Evolutionary conservation across 2,113 vertebrate genomes (phyloP).

Genomic region (Aplodontia rufa): DNA sequence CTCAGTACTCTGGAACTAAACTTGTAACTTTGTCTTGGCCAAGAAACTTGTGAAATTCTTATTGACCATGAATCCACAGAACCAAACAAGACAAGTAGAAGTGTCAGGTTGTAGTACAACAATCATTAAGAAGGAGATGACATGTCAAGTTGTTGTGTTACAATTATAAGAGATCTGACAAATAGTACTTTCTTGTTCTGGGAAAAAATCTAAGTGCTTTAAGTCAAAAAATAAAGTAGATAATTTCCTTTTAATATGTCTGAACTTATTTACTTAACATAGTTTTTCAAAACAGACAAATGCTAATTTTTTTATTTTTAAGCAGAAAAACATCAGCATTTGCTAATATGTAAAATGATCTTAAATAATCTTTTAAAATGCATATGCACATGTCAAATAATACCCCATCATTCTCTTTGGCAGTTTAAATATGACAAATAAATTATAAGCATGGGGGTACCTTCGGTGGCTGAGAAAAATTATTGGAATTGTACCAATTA

Average conservation of each 20-base stretch:
- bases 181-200: background rate
- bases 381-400: background rate
- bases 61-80: background rate
- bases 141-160: background rate
- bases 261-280: background rate
- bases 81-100: background rate
- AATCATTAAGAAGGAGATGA: background rate
- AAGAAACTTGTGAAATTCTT: background rate
- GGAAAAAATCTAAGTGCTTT: background rate
- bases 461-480: background rate
- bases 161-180: background rate
- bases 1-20: background rate
- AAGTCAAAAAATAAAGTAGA: background rate
- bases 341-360: constrained; percentile 12
- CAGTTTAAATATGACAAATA: constrained; percentile 9
- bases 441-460: background rate
- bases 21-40: background rate
- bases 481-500: background rate
- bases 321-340: background rate
- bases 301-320: background rate
- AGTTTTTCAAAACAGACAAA: background rate
- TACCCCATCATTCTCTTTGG: background rate
- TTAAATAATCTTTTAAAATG: background rate
- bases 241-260: background rate
- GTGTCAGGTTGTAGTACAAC: background rate